Evolutionary conservation across 2,797 vertebrate genomes (phyloP).

Genomic region (Crocodylus rhombifer): DNA sequence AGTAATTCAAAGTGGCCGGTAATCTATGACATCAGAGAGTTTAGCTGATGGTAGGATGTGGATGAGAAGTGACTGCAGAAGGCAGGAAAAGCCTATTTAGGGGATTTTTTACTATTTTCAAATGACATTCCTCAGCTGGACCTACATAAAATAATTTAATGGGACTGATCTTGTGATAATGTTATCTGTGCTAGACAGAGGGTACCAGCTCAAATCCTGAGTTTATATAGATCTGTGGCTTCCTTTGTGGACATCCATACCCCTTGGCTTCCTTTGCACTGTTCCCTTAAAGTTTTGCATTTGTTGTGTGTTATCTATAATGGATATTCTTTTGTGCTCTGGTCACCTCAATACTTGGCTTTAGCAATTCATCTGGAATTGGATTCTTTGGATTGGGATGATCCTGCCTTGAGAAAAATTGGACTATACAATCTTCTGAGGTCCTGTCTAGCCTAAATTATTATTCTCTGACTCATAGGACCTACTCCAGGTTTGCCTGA

Average conservation of each 20-base stretch:
- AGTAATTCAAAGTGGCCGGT: background rate
- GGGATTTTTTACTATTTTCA: background rate
- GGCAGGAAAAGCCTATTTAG: background rate
- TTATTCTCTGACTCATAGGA: background rate
- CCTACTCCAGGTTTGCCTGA: background rate
- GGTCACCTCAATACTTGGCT: background rate
- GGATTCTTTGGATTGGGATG: background rate
- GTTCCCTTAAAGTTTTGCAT: background rate
- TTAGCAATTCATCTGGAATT: background rate
- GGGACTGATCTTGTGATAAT: background rate
- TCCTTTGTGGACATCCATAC: background rate
- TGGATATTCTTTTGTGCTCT: background rate
- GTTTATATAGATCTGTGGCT: background rate
- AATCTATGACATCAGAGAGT: fast-evolving
- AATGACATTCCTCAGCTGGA: fast-evolving
- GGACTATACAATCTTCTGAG: background rate
- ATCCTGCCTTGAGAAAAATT: background rate
- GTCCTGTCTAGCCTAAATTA: background rate
- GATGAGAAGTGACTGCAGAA: background rate
- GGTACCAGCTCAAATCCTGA: background rate
- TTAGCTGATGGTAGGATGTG: fast-evolving
- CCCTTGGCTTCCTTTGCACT: background rate
- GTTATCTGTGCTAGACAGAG: fast-evolving
- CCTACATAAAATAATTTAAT: background rate
- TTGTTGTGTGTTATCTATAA: background rate